A percentile compares a stretch with the other conserved stretches of the same genome.
These are phyloP conservation scores for Turritopsis rubra DNA, from an alignment of 30 jellyfish, hydroid and myxozoan species.

Conservation along the genomic window DNA sequence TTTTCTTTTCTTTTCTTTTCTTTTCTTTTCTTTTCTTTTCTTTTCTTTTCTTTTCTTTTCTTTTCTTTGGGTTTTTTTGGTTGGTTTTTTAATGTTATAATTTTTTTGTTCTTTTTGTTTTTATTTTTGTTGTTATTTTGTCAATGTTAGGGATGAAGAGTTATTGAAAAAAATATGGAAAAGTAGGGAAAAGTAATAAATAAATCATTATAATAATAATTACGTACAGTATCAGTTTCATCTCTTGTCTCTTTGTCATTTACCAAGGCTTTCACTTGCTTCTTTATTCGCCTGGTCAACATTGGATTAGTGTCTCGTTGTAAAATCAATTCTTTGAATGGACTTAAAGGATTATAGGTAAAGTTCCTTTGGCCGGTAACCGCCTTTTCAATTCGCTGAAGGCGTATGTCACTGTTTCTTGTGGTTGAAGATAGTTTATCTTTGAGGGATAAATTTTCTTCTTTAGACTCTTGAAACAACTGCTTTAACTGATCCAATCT, in stretches of 20 bases:
- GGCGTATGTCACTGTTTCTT: neutral
- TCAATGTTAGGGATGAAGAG: too few relatives aligned
- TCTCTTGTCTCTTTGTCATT: neutral
- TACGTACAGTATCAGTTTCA: neutral
- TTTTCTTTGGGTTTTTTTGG: too few relatives aligned
- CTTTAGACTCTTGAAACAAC: neutral
- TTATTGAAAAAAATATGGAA: too few relatives aligned
- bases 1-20: too few relatives aligned
- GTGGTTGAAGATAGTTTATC: neutral
- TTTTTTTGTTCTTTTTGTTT: too few relatives aligned
- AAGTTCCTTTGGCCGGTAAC: neutral
- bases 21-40: too few relatives aligned
- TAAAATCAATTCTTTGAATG: neutral
- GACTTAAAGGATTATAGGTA: neutral
- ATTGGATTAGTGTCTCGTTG: neutral
- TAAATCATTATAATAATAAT: too few relatives aligned
- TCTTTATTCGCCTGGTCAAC: slow-evolving; percentile 2
- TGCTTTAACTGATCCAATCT: neutral
- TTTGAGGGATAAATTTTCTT: neutral
- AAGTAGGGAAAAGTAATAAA: too few relatives aligned
- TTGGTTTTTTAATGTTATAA: too few relatives aligned
- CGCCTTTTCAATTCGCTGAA: slow-evolving; percentile 5
- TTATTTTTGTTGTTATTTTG: too few relatives aligned
- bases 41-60: too few relatives aligned
- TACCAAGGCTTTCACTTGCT: neutral